Conservation (phyloP, 1,140 invertebrate genomes). For the Mamestra configurata region DNA sequence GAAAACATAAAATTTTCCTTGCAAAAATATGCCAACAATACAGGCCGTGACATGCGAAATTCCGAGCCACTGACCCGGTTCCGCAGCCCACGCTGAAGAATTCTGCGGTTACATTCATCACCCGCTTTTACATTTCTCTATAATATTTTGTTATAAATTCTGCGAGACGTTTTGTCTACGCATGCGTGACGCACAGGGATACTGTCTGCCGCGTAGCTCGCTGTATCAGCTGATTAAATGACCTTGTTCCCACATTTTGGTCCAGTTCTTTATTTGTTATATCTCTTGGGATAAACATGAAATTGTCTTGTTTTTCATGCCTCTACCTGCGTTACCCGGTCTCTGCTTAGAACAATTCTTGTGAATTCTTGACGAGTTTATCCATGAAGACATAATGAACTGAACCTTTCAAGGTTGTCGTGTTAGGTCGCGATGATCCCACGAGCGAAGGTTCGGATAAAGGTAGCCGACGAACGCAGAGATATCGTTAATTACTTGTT, state of each 20-base stretch:
- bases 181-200: conserved; percentile 64
- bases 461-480: not conserved
- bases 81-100: conserved; percentile 27
- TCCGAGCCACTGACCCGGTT: conserved; percentile 57
- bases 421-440: conserved; percentile 27
- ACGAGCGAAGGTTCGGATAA: conserved; percentile 12
- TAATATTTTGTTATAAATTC: conserved; percentile 46
- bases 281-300: not conserved
- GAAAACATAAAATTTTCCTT: conserved; percentile 56
- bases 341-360: conserved; percentile 22
- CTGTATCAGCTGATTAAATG: conserved; percentile 65
- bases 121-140: conserved; percentile 35
- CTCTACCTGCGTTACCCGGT: not conserved
- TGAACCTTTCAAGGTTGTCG: conserved; percentile 44
- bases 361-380: conserved; percentile 21
- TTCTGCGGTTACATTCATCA: conserved; percentile 48
- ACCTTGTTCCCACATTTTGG: conserved; percentile 73
- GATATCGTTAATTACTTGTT: conserved; percentile 9
- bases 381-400: conserved; percentile 32
- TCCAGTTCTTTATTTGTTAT: conserved; percentile 31
- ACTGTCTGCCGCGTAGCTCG: conserved; percentile 23
- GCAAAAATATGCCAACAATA: conserved; percentile 70
- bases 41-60: conserved; percentile 58
- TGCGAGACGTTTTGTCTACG: conserved; percentile 54
- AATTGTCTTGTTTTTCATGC: not conserved